phyloP scores from a whole-genome alignment of 2,113 vertebrate species.

The Mobula hypostoma region DNA sequence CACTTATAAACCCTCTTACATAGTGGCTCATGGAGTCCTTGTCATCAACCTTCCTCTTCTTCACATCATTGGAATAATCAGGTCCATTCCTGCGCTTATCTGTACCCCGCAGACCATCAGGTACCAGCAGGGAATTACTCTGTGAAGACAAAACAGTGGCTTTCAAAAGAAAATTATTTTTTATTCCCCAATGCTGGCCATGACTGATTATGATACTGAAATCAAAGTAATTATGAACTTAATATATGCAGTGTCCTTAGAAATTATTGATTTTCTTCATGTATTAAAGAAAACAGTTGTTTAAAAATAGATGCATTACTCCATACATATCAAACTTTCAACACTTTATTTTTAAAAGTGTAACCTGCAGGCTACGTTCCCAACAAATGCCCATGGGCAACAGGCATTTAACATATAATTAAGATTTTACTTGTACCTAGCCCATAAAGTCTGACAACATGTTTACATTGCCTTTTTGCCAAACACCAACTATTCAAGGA shows the following conservation, averaged over 20 bases:
- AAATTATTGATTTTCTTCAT: neutral
- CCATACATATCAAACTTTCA: neutral
- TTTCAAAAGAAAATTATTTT: conserved; percentile 23
- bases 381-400: neutral
- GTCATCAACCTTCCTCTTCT: conserved; percentile 77
- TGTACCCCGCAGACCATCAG: conserved; percentile 62
- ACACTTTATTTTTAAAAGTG: neutral
- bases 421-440: conserved; percentile 4
- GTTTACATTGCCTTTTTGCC: conserved; percentile 8
- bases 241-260: neutral
- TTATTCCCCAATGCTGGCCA: neutral
- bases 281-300: neutral
- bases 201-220: conserved; percentile 8
- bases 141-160: conserved; percentile 51
- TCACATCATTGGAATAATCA: conserved; percentile 70
- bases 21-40: conserved; percentile 72
- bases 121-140: conserved; percentile 73
- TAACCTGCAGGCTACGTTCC: neutral
- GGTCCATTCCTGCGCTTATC: conserved; percentile 76
- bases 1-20: conserved; percentile 50
- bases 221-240: neutral
- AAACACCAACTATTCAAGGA: conserved; percentile 4
- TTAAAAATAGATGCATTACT: neutral
- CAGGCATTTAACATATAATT: conserved; percentile 23
- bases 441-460: conserved; percentile 1